phyloP scores from a whole-genome alignment of 1,140 invertebrate species.

The Cotesia vestalis region DNA sequence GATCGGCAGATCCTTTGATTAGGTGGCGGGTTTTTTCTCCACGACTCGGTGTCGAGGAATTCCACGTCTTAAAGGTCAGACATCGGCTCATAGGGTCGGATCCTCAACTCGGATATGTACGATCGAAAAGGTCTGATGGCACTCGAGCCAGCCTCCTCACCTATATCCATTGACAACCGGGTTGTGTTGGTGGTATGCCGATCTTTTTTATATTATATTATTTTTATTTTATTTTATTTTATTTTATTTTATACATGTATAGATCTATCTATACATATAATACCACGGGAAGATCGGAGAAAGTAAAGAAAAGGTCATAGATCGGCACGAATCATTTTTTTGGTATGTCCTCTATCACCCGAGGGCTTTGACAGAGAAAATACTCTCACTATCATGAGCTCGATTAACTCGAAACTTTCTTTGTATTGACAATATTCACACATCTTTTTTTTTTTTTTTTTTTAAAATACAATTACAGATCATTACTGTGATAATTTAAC shows the following conservation, averaged over 20 bases:
- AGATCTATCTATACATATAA: not conserved
- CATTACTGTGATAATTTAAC: not conserved
- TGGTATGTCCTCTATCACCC: conserved; percentile 25
- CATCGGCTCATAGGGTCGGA: not conserved
- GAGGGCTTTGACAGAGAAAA: not conserved
- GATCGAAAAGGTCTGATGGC: no score
- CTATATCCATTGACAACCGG: not conserved
- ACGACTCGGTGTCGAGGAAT: not conserved
- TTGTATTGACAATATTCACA: not conserved
- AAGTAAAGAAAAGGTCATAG: conserved; percentile 60
- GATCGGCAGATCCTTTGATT: no score
- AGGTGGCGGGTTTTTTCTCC: no score
- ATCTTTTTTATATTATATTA: no score
- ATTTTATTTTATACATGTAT: not conserved
- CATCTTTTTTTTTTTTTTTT: not conserved
- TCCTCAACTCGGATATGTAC: no score
- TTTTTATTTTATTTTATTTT: no score
- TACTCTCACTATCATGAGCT: conserved; percentile 16
- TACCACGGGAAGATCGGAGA: conserved; percentile 47
- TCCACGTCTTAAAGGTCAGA: conserved; percentile 29
- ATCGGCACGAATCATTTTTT: conserved; percentile 55
- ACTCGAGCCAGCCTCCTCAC: no score
- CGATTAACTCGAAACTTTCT: conserved; percentile 5
- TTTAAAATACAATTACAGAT: not conserved
- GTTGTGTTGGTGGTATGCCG: not conserved